Base-by-base conservation (phyloP, 2,113 vertebrate species). In the Ceuthmochares aereus region DNA sequence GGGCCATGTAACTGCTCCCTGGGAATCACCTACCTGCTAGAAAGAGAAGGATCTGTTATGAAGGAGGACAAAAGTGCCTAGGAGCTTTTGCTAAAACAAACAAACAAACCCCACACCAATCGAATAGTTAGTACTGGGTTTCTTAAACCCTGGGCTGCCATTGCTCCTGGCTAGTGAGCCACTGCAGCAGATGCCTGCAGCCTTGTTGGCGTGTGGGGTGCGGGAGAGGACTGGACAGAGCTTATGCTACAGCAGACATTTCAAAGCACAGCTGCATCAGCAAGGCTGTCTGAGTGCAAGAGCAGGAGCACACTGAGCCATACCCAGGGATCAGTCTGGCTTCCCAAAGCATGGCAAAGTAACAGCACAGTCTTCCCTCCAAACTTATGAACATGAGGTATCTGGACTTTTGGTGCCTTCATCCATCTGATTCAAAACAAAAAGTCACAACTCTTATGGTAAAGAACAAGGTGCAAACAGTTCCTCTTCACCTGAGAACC, bases 361-460 rank as follows among this genome's bases (percentile, higher is more conserved):
- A 79, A n/a, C 79, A 88, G n/a, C 34, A n/a, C n/a, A 36, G 56
- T 29, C 59, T 73, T 47, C 59, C n/a, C 43, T 64, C 76, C 68
- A 26, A 52, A 69, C 30, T 34, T 42, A 68, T 0, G 1, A 16
- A 47, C 32, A 4, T 2, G 10, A 86, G 47, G 64, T 0, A 6
- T 13, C 62, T 76, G 49, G 0, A 0, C 40, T 11, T 88, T 59
- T 21, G 21, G 70, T 94, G 32, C 58, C 67, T 59, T 47, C 1
- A 0, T 45, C 83, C 36, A 9, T 47, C 63, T 47, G 67, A 67
- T 64, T 92, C 62, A 55, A 67, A 89, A 51, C 27, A 27, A 79
- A 67, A 12, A 42, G 15, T 20, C 49, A 8, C 26, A 29, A 25
- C 27, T 54, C n/a, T 45, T 37, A 55, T 5, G 37, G 70, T 0